These are phyloP conservation scores for human DNA, from an alignment of 2,113 vertebrate genomes.

Conservation along the genomic window GRCh38 chr4:172691001-172691500, in stretches of 20 bases:
- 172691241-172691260: not conserved
- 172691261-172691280: not conserved
- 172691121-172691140: not conserved
- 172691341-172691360: not conserved
- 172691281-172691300: not conserved
- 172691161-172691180: not conserved
- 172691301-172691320: not conserved
- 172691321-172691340: not conserved
- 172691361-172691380: not conserved
- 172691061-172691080: not conserved
- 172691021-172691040: not conserved
- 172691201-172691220: not conserved
- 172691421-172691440: not conserved
- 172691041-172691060: not conserved
- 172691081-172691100: not conserved
- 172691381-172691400: not conserved
- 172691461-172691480: not conserved
- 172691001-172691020: not conserved
- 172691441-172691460: not conserved
- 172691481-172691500: not conserved
- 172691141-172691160: not conserved
- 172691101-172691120: not conserved
- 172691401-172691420: not conserved
- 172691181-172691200: not conserved
- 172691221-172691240: not conserved